A percentile compares a stretch with the other conserved stretches of the same genome.
phyloP scores from a whole-genome alignment of 2,888 invertebrate genomes.

The Ernsta delagoae region DNA sequence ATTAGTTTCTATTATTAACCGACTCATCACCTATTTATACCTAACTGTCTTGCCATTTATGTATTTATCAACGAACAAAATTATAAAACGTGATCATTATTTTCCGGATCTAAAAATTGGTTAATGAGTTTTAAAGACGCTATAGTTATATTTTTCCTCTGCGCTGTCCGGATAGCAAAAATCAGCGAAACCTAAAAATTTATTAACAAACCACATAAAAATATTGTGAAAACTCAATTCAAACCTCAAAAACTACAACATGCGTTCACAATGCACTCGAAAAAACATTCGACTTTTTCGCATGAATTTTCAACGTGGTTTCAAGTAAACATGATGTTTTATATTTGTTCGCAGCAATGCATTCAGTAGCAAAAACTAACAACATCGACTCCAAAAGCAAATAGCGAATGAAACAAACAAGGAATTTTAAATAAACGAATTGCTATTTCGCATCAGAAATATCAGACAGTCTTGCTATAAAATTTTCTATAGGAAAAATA shows the following conservation, averaged over 20 bases:
- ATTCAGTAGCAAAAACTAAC: not conserved
- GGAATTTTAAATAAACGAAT: not conserved
- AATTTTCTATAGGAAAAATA: not conserved
- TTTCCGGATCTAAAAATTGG: too few species aligned
- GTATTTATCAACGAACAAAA: too few species aligned
- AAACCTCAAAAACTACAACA: not conserved
- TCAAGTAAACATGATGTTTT: not conserved
- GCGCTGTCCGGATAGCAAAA: not conserved
- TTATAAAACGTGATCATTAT: too few species aligned
- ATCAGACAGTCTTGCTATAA: not conserved
- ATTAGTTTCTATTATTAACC: not conserved
- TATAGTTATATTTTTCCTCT: not conserved
- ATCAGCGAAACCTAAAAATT: not conserved
- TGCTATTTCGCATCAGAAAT: not conserved
- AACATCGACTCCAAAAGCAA: not conserved
- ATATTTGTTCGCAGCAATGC: not conserved
- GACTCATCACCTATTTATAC: too few species aligned
- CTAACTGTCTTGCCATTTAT: too few species aligned
- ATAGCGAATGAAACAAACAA: not conserved
- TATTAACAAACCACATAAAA: not conserved
- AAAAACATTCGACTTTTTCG: constrained; percentile 2
- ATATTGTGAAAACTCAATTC: not conserved
- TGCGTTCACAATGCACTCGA: constrained; percentile 3
- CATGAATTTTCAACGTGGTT: constrained; percentile 8
- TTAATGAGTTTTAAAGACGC: too few species aligned